phyloP scores from a whole-genome alignment of 1,140 invertebrate genomes.

The Pseudachorutes palmiensis region DNA sequence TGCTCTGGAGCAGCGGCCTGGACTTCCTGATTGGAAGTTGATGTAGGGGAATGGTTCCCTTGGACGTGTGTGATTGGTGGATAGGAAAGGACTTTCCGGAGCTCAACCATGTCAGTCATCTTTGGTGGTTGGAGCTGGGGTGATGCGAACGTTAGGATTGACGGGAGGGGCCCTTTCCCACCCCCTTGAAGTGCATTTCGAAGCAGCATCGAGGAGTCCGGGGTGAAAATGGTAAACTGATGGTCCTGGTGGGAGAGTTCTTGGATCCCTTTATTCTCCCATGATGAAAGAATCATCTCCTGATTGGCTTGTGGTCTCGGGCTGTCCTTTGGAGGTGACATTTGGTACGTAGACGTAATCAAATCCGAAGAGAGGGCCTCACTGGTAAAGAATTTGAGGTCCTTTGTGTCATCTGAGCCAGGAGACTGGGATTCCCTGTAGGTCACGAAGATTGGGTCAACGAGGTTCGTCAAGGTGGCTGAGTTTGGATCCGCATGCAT shows the following conservation, averaged over 20 bases:
- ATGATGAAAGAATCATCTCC: background rate
- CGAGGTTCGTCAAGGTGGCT: conserved; percentile 34
- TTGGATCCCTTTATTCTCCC: background rate
- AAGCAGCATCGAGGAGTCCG: conserved; percentile 14
- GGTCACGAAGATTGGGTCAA: conserved; percentile 35
- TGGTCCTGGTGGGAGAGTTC: background rate
- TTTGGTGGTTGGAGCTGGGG: background rate
- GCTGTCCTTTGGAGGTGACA: conserved; percentile 8
- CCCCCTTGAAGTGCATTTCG: conserved; percentile 32
- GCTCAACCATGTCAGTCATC: conserved; percentile 30
- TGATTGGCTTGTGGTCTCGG: no score
- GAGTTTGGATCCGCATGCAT: conserved; percentile 15
- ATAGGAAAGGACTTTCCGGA: conserved; percentile 33
- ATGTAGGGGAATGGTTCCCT: conserved; percentile 4
- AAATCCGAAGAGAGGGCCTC: conserved; percentile 30
- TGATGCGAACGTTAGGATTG: background rate
- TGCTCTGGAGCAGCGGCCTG: background rate
- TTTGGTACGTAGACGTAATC: conserved; percentile 31
- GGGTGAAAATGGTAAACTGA: background rate
- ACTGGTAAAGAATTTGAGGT: background rate
- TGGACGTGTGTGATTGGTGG: conserved; percentile 26
- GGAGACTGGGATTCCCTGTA: conserved; percentile 21
- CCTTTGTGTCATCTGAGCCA: background rate
- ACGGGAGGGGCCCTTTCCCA: conserved; percentile 10
- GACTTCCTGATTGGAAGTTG: conserved; percentile 9